These are phyloP conservation scores for Sorex maritimensis DNA, from an alignment of 2,797 vertebrate genomes.

Conservation along the genomic window DNA sequence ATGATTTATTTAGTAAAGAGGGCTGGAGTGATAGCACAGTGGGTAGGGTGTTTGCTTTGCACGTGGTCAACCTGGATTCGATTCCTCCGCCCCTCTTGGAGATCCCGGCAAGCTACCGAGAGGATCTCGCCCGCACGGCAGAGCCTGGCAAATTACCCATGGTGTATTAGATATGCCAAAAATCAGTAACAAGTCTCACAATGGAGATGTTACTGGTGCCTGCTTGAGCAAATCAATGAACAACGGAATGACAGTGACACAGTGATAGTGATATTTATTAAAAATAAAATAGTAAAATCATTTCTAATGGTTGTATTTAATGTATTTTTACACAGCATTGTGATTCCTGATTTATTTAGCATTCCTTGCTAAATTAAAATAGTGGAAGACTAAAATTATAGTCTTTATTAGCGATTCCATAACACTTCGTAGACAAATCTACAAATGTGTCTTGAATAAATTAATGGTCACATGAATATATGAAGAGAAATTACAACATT, in stretches of 20 bases:
- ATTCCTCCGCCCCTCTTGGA: too few species aligned
- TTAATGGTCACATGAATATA: neutral
- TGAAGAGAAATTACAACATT: neutral
- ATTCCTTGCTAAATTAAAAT: constrained; percentile 20
- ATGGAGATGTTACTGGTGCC: too few species aligned
- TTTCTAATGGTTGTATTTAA: neutral
- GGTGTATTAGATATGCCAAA: too few species aligned
- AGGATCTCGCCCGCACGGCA: too few species aligned
- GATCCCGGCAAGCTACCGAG: too few species aligned
- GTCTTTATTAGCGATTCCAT: neutral
- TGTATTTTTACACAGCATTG: neutral
- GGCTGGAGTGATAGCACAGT: too few species aligned
- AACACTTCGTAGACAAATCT: neutral
- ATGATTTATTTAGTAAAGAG: neutral
- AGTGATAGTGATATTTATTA: neutral
- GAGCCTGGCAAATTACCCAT: too few species aligned
- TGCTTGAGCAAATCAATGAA: too few species aligned
- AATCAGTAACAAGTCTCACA: too few species aligned
- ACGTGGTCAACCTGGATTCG: too few species aligned
- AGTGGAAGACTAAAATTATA: neutral
- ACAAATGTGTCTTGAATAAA: neutral
- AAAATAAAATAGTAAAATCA: neutral
- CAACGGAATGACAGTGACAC: too few species aligned
- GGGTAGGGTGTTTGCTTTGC: too few species aligned
- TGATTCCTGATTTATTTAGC: neutral